Evolutionary conservation across 1,140 invertebrate species (phyloP), one percentile per base, ranked within the genome.

Genomic region (Temnothorax nylanderi): DNA sequence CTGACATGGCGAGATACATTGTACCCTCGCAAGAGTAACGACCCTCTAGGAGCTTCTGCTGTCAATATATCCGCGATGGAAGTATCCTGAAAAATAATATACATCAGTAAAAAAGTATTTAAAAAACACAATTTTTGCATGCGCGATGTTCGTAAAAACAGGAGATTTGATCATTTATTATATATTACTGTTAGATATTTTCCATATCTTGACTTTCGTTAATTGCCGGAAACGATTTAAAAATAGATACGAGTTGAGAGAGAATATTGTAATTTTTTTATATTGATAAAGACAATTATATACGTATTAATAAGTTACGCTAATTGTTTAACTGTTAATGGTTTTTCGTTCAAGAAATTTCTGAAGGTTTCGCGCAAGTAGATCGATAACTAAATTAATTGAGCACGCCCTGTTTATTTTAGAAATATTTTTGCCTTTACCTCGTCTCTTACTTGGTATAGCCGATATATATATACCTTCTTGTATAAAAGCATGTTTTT

Each of bases 1-100:
- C 13, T 84, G 80, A 75, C 80, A 75, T 47, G 41, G 69, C 67
- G 80, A 74, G 41, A 84, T 84, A 84, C 67, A 82, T 47, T 34
- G 80, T 72, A 58, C 51, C 32, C 18, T 80, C 34, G 13, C 62
- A 26, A 47, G 54, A 82, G 67, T 58, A 60, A 56, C 32, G 37
- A n/a, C 11, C 8, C 32, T 16, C 41, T 21, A 10, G 21, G n/a
- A 62, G 21, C 34, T 60, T 72, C 18, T 37, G 37, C 7, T 41
- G 62, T 4, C 44, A n/a, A 4, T 34, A 11, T 69, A 34, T 34
- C 21, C 10, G 4, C 37, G 26, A n/a, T 18, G 16, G 47, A 44
- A 21, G 7, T 58, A 26, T 34, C 18, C 1, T 4, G 34, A 72
- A 81, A 67, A 44, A 71, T 67, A 67, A 67, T 37, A 64, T 78